Evolutionary conservation across 2,113 vertebrate genomes (phyloP).

Genomic region (Leucopsar rothschildi): DNA sequence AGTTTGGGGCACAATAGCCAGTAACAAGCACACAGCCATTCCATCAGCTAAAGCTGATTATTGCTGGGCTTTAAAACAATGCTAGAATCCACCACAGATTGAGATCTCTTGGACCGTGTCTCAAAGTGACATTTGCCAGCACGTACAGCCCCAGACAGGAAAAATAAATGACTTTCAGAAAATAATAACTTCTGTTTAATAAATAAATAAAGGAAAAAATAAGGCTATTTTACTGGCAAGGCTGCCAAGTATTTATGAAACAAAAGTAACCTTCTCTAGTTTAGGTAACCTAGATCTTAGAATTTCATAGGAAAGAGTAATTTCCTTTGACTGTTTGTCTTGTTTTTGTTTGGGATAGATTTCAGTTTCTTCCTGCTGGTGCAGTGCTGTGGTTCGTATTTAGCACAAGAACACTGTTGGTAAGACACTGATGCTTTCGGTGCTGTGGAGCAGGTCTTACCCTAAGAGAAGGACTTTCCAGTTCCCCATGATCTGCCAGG

Average conservation of each 20-base stretch:
- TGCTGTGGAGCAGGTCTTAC: neutral
- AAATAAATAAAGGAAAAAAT: neutral
- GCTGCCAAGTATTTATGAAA: neutral
- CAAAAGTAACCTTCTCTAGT: neutral
- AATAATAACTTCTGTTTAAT: neutral
- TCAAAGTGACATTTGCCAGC: neutral
- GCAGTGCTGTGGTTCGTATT: neutral
- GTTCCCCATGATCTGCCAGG: neutral
- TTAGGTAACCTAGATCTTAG: neutral
- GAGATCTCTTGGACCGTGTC: accelerated
- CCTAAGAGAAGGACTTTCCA: neutral
- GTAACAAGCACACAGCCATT: neutral
- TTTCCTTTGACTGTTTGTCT: neutral
- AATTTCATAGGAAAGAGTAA: neutral
- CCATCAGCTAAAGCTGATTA: neutral
- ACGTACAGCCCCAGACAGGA: neutral
- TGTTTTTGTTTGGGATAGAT: neutral
- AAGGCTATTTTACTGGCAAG: neutral
- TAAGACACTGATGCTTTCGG: neutral
- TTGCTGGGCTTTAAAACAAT: neutral
- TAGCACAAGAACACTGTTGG: neutral
- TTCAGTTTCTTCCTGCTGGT: neutral
- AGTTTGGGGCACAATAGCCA: neutral
- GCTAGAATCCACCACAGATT: neutral
- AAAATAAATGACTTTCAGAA: neutral